A percentile compares a stretch with the other conserved stretches of the same genome.
Conservation (phyloP, 2,113 vertebrate species). For the Tachuris rubrigastra region DNA sequence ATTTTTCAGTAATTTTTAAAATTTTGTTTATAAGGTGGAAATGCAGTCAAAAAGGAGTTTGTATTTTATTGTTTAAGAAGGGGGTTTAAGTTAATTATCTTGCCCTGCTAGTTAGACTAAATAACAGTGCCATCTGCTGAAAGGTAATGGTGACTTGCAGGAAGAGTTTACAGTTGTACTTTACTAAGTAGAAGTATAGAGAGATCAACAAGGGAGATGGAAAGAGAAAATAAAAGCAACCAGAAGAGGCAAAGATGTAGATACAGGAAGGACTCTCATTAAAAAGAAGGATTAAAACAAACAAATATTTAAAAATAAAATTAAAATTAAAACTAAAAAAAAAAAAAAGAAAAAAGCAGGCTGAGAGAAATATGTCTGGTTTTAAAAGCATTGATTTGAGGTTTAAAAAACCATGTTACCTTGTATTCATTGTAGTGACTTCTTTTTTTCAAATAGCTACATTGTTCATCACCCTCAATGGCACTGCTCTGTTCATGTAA, state of each 20-base stretch:
- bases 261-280: background rate
- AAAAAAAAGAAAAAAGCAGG: background rate
- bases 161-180: background rate
- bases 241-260: background rate
- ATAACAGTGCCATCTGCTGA: slow-evolving; percentile 79
- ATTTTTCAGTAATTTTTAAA: background rate
- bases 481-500: background rate
- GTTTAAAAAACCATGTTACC: background rate
- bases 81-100: slow-evolving; percentile 31
- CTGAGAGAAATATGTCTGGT: background rate
- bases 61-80: slow-evolving; percentile 13
- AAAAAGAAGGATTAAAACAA: background rate
- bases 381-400: background rate
- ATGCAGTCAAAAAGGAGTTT: background rate
- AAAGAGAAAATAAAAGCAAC: background rate
- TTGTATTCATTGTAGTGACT: background rate
- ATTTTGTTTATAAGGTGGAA: slow-evolving; percentile 14
- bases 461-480: background rate
- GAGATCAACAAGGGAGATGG: background rate
- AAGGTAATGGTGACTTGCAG: slow-evolving; percentile 46
- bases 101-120: slow-evolving; percentile 64
- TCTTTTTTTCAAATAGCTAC: background rate
- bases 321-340: background rate
- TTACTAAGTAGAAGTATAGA: background rate
- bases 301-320: background rate